A percentile compares a stretch with the other conserved stretches of the same genome.
Conservation (phyloP, 2,888 invertebrate genomes). For the Gnatocerus cornutus region DNA sequence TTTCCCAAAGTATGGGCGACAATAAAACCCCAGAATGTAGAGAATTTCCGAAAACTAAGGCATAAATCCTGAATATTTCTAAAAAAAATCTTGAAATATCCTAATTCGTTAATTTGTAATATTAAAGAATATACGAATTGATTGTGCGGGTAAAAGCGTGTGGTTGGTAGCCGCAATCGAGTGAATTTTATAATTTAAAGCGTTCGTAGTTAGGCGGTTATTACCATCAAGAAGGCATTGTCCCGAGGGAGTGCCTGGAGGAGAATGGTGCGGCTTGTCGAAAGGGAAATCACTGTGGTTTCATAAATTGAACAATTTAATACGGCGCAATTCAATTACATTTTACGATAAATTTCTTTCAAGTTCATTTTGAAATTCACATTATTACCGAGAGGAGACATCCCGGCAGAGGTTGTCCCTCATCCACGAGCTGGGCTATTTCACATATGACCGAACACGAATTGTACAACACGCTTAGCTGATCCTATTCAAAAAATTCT, state of each 20-base stretch:
- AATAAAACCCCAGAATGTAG: no score
- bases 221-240: conserved; percentile 63
- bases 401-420: conserved; percentile 55
- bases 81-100: no score
- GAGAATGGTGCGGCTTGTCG: conserved; percentile 64
- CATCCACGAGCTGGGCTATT: conserved; percentile 73
- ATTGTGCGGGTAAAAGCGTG: no score
- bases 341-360: conserved; percentile 63
- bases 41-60: no score
- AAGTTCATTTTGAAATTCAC: conserved; percentile 69
- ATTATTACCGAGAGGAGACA: conserved; percentile 60
- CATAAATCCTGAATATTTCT: no score
- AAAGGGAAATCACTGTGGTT: conserved; percentile 70
- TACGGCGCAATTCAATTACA: conserved; percentile 69
- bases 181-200: conserved; percentile 51
- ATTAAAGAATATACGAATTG: no score
- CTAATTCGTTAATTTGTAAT: no score
- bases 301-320: conserved; percentile 72
- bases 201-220: conserved; percentile 54
- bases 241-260: conserved; percentile 57
- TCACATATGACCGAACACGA: conserved; percentile 79
- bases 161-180: conserved; percentile 23
- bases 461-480: conserved; percentile 79
- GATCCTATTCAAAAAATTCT: conserved; percentile 75
- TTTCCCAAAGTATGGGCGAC: no score